These are phyloP conservation scores for Triplophysa tibetana DNA, from an alignment of 2,113 vertebrate species.

Conservation along the genomic window DNA sequence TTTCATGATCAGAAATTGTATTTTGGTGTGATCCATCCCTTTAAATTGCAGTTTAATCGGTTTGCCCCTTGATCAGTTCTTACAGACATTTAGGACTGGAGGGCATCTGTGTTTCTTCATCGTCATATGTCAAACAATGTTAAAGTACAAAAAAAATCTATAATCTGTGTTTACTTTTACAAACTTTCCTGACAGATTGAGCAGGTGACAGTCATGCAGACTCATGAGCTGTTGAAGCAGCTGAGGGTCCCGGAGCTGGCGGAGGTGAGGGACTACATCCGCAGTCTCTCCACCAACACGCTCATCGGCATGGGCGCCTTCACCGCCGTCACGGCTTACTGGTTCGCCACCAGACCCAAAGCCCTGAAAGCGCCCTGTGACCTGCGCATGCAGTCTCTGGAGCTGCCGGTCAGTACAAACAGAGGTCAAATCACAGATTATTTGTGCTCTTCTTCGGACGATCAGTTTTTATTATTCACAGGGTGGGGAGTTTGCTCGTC, in stretches of 20 bases:
- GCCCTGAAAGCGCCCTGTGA: slow-evolving; percentile 83
- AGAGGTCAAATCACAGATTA: background rate
- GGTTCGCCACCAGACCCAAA: slow-evolving; percentile 85
- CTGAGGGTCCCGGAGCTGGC: slow-evolving; percentile 82
- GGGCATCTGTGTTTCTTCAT: no score
- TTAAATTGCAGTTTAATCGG: slow-evolving; percentile 24
- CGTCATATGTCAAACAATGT: no score
- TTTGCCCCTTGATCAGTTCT: slow-evolving; percentile 27
- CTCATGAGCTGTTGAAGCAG: slow-evolving; percentile 80
- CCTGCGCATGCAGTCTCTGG: slow-evolving; percentile 85
- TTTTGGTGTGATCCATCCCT: no score
- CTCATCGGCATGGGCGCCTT: slow-evolving; percentile 87
- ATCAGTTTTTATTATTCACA: slow-evolving; percentile 55
- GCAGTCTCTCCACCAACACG: slow-evolving; percentile 78
- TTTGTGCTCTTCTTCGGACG: no score
- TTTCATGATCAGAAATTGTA: no score
- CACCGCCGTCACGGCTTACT: slow-evolving; percentile 84
- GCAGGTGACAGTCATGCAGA: slow-evolving; percentile 71
- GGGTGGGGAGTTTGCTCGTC: slow-evolving; percentile 79
- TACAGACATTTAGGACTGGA: no score
- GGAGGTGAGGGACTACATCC: slow-evolving; percentile 82
- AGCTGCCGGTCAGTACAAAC: slow-evolving; percentile 78
- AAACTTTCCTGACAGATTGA: background rate
- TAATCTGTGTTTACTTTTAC: background rate
- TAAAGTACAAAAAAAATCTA: background rate